A percentile compares a stretch with the other conserved stretches of the same genome.
Conservation (phyloP, 2,888 invertebrate species). For the Sisyra nigra region DNA sequence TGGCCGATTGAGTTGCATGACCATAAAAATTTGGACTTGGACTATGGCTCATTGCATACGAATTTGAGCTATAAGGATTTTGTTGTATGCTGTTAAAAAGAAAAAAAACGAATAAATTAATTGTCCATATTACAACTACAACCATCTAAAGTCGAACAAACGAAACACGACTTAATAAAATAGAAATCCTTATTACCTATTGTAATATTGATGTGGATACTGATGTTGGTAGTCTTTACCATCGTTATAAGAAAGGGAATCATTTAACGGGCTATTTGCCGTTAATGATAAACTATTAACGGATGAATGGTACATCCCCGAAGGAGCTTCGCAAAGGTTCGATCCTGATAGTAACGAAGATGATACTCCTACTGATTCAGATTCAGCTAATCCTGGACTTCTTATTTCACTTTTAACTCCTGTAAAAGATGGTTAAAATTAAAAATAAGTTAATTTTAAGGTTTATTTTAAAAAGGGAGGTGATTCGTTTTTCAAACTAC, state of each 20-base stretch:
- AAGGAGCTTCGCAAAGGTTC: constrained; percentile 17
- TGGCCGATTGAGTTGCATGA: background rate
- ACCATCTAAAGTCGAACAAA: no score
- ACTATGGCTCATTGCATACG: constrained; percentile 4
- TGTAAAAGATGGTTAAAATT: constrained; percentile 11
- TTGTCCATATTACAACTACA: no score
- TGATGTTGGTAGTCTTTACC: constrained; percentile 34
- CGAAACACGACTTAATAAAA: no score
- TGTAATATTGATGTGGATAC: constrained; percentile 55
- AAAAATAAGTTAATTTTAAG: background rate
- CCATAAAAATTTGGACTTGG: constrained; percentile 1
- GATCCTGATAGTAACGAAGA: no score
- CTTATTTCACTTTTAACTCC: constrained; percentile 58
- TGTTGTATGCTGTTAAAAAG: constrained; percentile 1
- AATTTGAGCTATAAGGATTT: constrained; percentile 2
- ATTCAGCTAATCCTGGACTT: constrained; percentile 46
- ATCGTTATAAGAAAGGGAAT: constrained; percentile 17
- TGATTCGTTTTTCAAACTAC: no score
- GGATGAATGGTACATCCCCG: constrained; percentile 11
- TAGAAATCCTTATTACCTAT: constrained; percentile 45
- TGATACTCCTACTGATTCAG: constrained; percentile 27
- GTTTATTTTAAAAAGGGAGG: background rate
- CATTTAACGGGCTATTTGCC: constrained; percentile 1
- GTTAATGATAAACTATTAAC: constrained; percentile 5
- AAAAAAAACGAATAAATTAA: no score